Base-by-base conservation (phyloP, 1,140 invertebrate species). In the Rhagoletis pomonella region DNA sequence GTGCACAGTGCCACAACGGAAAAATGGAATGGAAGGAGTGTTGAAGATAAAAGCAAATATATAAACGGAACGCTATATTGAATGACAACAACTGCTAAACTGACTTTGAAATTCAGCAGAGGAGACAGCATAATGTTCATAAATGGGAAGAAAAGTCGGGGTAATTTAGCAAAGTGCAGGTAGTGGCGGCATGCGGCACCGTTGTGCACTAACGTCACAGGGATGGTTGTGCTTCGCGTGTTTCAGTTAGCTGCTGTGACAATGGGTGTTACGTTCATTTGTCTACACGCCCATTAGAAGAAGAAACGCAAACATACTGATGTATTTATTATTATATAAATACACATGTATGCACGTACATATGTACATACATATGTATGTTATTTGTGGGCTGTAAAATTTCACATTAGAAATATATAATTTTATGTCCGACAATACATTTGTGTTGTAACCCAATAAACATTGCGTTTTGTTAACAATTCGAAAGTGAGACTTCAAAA, bases 21-120 rank as follows among this genome's bases (percentile, higher is more conserved):
- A 29, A 29, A 29, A 29, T 29, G 29, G 29, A 29, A 29, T 29
- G 29, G 29, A 42, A 5, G 9, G 10, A 12, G 17, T 14, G 67
- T 29, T 29, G 14, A 44, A 12, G 67, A 1, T 7, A 29, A 39
- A 10, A 7, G 50, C 50, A 19, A 19, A 39, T n/a, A n/a, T n/a
- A n/a, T 10, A 10, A 39, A 67, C 2, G 19, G 9, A 42, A 1
- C 1, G 67, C 44, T 39, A 3, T 42, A 6, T n/a, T 73, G 67
- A 17, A 17, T 5, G 39, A 39, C 67, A 17, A 17, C 3, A 44
- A 17, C 1, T 29, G 19, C 3, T n/a, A 12, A 44, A 17, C 67
- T 69, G 67, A 69, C 39, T 69, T 69, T 69, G 39, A 69, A 69
- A 69, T 39, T 69, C 44, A 44, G 42, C 67, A 73, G 42, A 47